These are phyloP conservation scores for Menidia beryllina DNA, from an alignment of 2,113 vertebrate genomes.

Conservation along the genomic window DNA sequence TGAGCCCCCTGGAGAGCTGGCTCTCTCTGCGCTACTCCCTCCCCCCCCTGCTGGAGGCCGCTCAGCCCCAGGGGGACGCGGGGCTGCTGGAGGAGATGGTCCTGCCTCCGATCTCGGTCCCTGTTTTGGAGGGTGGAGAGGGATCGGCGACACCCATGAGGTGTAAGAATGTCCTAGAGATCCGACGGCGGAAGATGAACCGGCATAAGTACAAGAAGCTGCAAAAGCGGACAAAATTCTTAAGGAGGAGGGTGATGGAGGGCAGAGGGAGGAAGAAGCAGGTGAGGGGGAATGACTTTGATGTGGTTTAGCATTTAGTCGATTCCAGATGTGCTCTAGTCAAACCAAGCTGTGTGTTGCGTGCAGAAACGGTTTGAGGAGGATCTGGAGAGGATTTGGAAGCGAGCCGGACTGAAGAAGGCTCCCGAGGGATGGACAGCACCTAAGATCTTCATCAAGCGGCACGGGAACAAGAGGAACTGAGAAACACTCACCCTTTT, in stretches of 20 bases:
- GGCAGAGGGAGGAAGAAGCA: slow-evolving; percentile 84
- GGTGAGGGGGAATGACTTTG: slow-evolving; percentile 63
- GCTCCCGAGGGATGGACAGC: slow-evolving; percentile 87
- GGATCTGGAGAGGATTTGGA: slow-evolving; percentile 89
- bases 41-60: slow-evolving; percentile 75
- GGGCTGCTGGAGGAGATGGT: slow-evolving; percentile 66
- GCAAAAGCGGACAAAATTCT: slow-evolving; percentile 87
- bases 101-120: slow-evolving; percentile 62
- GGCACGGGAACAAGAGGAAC: slow-evolving; percentile 56
- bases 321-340: not conserved
- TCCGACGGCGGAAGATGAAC: slow-evolving; percentile 93
- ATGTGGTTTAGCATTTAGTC: not conserved
- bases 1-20: slow-evolving; percentile 94
- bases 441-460: slow-evolving; percentile 89
- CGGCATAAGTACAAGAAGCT: slow-evolving; percentile 93
- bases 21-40: slow-evolving; percentile 86
- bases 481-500: slow-evolving; percentile 36
- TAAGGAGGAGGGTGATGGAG: slow-evolving; percentile 82
- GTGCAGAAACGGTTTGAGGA: slow-evolving; percentile 88
- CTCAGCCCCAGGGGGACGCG: slow-evolving; percentile 55
- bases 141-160: slow-evolving; percentile 47
- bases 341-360: not conserved
- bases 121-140: slow-evolving; percentile 57
- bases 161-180: slow-evolving; percentile 92
- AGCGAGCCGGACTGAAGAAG: slow-evolving; percentile 87